Evolutionary conservation across 2,888 invertebrate species (phyloP), one percentile per base, ranked within the genome.

Genomic region (Nomada fucata): DNA sequence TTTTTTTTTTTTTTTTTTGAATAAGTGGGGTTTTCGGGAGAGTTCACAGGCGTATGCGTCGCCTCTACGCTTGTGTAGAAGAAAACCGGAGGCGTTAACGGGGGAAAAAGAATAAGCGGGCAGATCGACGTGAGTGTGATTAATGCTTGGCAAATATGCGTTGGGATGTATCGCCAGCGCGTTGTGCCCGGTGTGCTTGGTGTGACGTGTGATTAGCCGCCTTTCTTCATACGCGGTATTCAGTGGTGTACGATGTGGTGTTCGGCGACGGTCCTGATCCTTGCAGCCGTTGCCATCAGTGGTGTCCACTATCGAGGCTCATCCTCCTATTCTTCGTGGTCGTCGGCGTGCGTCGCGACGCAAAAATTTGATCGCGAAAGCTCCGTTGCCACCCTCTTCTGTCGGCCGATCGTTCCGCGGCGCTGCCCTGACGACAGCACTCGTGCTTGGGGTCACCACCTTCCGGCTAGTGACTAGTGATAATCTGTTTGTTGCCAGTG

Each of bases 231-330:
- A 85, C 86, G 84, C 88, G 88, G 81, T 85, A 88, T 76, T 79
- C 84, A 90, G 90, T 91, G 88, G 86, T 90, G 88, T 92, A 92
- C 91, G 91, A 92, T 92, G 92, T 92, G 92, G 92, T 90, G 91
- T 92, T 84, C 90, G 90, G 88, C 89, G 88, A 86, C 88, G 83
- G 79, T 86, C 72, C 81, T 79, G 83, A 86, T 89, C 79, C 83
- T 88, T 82, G 83, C 82, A 87, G 82, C 84, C 85, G 83, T 87
- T 87, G 88, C 85, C 87, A 83, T 86, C 85, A 89, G 90, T 87
- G 90, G 90, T 87, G 89, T 84, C 83, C 72, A 74, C 85, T 85
- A 78, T 82, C 85, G 67, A 82, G 86, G 86, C 79, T 74, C 70
- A 75, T 82, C 74, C 82, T 85, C 68, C 55, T 71, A 61, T 68